Percentiles rank a stretch among this genome's conserved stretches.
These are phyloP conservation scores for Galagoides demidoff DNA, from an alignment of 2,797 vertebrate genomes.

Conservation along the genomic window DNA sequence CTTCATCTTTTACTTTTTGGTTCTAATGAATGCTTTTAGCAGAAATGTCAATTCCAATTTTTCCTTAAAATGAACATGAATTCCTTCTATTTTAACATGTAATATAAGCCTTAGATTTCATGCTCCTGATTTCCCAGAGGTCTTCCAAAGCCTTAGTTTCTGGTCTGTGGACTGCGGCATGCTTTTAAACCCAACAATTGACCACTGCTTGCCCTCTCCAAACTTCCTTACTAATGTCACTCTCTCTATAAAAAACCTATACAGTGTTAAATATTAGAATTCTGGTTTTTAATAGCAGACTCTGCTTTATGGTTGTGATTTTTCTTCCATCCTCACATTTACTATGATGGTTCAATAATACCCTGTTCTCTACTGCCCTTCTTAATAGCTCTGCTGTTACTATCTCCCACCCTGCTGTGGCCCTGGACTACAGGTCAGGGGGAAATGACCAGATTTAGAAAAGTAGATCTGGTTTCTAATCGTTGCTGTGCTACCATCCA, in stretches of 20 bases:
- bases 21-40: not conserved
- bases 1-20: not conserved
- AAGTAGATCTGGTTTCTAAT: slow-evolving; percentile 13
- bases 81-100: not conserved
- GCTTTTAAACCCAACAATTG: not conserved
- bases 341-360: not conserved
- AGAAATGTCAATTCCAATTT: not conserved
- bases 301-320: not conserved
- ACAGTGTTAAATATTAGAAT: not conserved
- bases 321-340: not conserved
- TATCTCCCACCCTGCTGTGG: not conserved
- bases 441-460: not conserved
- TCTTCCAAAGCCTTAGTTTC: not conserved
- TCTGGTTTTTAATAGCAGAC: not conserved
- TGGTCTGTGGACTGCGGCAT: not conserved
- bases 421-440: not conserved
- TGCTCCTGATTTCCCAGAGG: not conserved
- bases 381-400: not conserved
- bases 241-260: not conserved
- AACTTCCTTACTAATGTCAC: not conserved
- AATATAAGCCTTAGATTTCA: slow-evolving; percentile 8
- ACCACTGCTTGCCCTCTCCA: not conserved
- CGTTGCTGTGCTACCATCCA: not conserved
- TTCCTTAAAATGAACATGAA: slow-evolving; percentile 11
- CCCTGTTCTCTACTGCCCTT: not conserved